Percentiles rank a stretch among this genome's conserved stretches.
phyloP scores from a whole-genome alignment of 2,888 invertebrate genomes.

The Furcula furcula region DNA sequence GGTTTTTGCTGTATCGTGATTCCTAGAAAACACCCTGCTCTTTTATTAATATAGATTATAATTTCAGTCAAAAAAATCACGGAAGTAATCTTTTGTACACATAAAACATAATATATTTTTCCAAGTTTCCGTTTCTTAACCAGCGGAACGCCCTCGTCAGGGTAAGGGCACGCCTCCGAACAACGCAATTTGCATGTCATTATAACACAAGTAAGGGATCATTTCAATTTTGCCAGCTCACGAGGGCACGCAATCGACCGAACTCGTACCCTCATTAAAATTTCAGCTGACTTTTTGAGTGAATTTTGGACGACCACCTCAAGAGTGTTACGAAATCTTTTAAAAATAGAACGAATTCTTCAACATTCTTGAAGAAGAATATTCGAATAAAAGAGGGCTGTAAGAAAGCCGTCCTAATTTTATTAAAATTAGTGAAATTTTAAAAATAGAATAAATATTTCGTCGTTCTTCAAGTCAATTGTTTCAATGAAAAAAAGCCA shows the following conservation, averaged over 20 bases:
- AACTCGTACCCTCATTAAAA: slow-evolving; percentile 42
- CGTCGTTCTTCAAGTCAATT: no score
- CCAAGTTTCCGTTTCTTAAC: slow-evolving; percentile 9
- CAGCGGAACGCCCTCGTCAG: neutral
- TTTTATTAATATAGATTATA: no score
- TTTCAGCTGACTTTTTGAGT: slow-evolving; percentile 23
- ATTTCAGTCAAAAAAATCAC: no score
- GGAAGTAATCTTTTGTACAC: neutral
- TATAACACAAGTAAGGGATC: slow-evolving; percentile 37
- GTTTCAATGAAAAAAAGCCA: no score
- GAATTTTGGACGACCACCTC: neutral
- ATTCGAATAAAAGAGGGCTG: no score
- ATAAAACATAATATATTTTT: slow-evolving; percentile 10
- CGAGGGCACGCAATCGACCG: slow-evolving; percentile 33
- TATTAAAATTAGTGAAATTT: no score
- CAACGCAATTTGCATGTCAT: slow-evolving; percentile 49
- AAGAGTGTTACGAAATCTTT: neutral
- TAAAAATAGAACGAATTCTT: no score
- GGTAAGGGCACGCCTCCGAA: slow-evolving; percentile 20
- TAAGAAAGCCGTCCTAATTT: no score
- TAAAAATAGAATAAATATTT: no score
- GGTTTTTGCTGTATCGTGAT: no score
- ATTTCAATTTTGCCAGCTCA: slow-evolving; percentile 46
- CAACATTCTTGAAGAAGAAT: no score
- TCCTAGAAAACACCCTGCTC: no score